These are phyloP conservation scores for Argyresthia goedartella DNA, from an alignment of 2,888 invertebrate species.

Conservation along the genomic window DNA sequence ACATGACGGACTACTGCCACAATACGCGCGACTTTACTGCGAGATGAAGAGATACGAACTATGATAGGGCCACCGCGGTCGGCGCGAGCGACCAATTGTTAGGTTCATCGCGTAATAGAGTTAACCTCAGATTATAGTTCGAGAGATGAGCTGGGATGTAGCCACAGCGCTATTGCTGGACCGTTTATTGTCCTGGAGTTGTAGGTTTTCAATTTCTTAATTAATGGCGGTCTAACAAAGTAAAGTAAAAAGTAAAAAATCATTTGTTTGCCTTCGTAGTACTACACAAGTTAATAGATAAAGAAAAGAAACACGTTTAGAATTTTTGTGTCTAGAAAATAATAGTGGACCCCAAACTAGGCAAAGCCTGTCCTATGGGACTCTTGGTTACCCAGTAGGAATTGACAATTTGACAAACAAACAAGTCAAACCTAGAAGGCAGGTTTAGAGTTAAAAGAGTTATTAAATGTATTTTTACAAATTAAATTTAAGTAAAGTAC, in stretches of 20 bases:
- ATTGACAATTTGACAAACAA: too few species aligned
- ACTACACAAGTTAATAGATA: too few species aligned
- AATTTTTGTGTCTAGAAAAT: too few species aligned
- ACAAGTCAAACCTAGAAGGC: too few species aligned
- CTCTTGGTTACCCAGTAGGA: too few species aligned
- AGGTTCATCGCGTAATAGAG: background rate
- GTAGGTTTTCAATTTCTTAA: background rate
- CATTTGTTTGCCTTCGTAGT: too few species aligned
- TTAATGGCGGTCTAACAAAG: background rate
- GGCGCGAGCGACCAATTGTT: constrained; percentile 13
- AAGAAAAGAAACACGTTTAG: too few species aligned
- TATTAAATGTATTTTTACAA: too few species aligned
- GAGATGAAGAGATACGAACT: background rate
- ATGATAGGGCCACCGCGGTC: constrained; percentile 9
- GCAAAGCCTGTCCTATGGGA: too few species aligned
- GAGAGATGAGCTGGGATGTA: background rate
- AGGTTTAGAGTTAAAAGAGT: too few species aligned
- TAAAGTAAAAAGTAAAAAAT: background rate
- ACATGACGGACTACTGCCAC: background rate
- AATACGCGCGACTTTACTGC: background rate
- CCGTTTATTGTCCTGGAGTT: background rate
- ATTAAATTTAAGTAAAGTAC: too few species aligned
- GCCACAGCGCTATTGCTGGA: background rate
- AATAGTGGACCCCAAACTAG: too few species aligned
- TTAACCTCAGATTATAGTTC: constrained; percentile 1